Evolutionary conservation across 2,113 vertebrate genomes (phyloP).

Genomic region (Misgurnus anguillicaudatus): DNA sequence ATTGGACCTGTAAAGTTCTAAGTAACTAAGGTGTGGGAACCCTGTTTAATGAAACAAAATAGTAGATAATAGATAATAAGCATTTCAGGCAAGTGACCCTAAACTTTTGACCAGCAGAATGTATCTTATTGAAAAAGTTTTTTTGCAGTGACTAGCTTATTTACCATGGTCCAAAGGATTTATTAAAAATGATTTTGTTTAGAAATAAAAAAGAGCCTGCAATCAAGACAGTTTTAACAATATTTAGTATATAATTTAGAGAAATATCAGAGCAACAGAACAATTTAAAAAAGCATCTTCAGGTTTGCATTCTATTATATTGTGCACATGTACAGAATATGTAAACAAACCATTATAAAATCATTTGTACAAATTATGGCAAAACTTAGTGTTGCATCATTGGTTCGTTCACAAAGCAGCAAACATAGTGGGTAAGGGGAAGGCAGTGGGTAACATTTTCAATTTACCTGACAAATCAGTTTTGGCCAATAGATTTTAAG

Average conservation of each 20-base stretch:
- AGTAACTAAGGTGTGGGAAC: no score
- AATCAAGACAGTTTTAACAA: background rate
- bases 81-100: no score
- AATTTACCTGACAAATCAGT: background rate
- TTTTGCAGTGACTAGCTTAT: no score
- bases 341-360: slow-evolving; percentile 16
- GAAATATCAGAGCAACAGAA: slow-evolving; percentile 15
- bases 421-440: no score
- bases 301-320: background rate
- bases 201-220: background rate
- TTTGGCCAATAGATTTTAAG: background rate
- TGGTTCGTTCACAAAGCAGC: background rate
- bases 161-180: background rate
- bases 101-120: no score
- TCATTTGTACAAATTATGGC: background rate
- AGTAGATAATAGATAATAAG: no score
- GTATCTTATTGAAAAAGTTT: no score
- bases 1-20: no score
- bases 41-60: no score
- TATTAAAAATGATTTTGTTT: background rate
- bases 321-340: background rate
- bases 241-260: slow-evolving; percentile 11
- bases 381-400: background rate
- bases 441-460: background rate
- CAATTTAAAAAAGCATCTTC: slow-evolving; percentile 13